These are phyloP conservation scores for Salvelinus fontinalis DNA, from an alignment of 2,113 vertebrate species.

Conservation along the genomic window DNA sequence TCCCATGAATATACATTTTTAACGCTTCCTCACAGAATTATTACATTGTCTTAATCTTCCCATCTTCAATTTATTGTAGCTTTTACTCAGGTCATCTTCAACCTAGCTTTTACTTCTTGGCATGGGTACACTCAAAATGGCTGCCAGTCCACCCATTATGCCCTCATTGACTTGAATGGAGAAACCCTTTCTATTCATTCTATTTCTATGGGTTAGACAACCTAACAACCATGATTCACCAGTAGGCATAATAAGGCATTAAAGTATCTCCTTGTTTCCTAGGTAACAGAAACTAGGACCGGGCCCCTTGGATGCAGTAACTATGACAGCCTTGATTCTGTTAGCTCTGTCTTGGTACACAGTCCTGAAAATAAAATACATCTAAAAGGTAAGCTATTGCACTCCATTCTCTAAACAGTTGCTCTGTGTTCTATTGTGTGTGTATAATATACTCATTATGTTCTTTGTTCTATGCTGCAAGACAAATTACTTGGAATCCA, in stretches of 20 bases:
- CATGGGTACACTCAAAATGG: too few relatives aligned
- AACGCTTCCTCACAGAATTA: too few relatives aligned
- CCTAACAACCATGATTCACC: slow-evolving; percentile 38
- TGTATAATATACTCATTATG: neutral
- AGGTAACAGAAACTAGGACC: slow-evolving; percentile 97
- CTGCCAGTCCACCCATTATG: too few relatives aligned
- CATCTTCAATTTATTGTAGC: too few relatives aligned
- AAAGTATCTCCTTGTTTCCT: slow-evolving; percentile 56
- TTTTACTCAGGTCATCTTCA: too few relatives aligned
- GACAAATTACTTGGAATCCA: too few relatives aligned
- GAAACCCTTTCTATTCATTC: too few relatives aligned
- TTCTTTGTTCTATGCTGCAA: neutral
- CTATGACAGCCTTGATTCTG: slow-evolving; percentile 97
- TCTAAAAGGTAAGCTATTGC: slow-evolving; percentile 84
- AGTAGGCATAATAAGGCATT: slow-evolving; percentile 9
- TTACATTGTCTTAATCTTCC: too few relatives aligned
- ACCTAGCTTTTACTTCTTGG: too few relatives aligned
- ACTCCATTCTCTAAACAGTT: neutral
- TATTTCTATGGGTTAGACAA: neutral
- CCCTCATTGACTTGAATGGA: too few relatives aligned
- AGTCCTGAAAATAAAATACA: slow-evolving; percentile 98
- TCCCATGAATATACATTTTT: too few relatives aligned
- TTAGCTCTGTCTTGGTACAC: slow-evolving; percentile 97
- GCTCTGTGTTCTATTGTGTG: neutral
- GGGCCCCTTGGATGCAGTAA: slow-evolving; percentile 98